Percentiles rank a stretch among this genome's conserved stretches.
These are phyloP conservation scores for Xestobium rufovillosum DNA, from an alignment of 2,888 invertebrate genomes.

Conservation along the genomic window DNA sequence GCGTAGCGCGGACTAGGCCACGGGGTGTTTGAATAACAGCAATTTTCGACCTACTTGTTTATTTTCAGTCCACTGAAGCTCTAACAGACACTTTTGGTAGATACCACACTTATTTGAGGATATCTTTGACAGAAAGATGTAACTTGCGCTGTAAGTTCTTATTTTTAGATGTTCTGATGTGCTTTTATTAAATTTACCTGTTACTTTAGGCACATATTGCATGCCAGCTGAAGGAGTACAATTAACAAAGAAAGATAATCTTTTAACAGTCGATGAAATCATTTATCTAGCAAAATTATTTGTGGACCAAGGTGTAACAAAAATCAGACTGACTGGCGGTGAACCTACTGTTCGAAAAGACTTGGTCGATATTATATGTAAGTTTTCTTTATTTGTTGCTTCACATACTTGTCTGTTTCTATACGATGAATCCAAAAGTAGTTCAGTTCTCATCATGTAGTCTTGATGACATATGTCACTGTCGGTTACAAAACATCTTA, in stretches of 20 bases:
- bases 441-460: too few species aligned
- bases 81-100: constrained; percentile 81
- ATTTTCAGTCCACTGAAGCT: constrained; percentile 32
- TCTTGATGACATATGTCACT: too few species aligned
- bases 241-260: constrained; percentile 64
- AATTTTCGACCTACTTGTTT: too few species aligned
- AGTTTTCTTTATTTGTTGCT: constrained; percentile 28
- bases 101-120: constrained; percentile 85
- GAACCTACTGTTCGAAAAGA: constrained; percentile 91
- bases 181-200: constrained; percentile 7
- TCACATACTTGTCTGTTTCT: constrained; percentile 3
- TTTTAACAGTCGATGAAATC: constrained; percentile 79
- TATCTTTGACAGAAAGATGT: constrained; percentile 93
- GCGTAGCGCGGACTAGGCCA: too few species aligned
- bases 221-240: constrained; percentile 96
- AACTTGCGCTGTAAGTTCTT: constrained; percentile 85
- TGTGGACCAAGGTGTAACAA: constrained; percentile 80
- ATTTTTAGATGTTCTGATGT: too few species aligned
- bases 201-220: constrained; percentile 78
- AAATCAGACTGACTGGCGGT: constrained; percentile 94
- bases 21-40: too few species aligned
- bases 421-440: too few species aligned
- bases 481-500: too few species aligned
- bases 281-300: constrained; percentile 71
- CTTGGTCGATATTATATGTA: constrained; percentile 74